These are phyloP conservation scores for Aradophagus sp. DNA, from an alignment of 1,140 invertebrate genomes.

Conservation along the genomic window DNA sequence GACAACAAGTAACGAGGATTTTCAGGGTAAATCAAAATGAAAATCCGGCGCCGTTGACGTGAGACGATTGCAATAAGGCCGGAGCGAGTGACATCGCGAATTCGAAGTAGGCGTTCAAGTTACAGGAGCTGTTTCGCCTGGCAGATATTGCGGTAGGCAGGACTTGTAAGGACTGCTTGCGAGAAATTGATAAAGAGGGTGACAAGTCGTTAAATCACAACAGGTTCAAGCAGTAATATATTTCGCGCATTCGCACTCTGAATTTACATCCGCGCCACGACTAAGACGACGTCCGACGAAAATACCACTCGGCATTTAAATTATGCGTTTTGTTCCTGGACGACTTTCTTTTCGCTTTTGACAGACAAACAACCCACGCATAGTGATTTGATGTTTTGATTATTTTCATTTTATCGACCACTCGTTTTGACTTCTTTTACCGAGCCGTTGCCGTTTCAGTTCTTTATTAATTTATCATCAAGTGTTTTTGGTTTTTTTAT, in stretches of 20 bases:
- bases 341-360: background rate
- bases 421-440: background rate
- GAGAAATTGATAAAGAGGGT: slow-evolving; percentile 72
- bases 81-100: slow-evolving; percentile 33
- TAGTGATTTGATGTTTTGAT: slow-evolving; percentile 2
- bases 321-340: slow-evolving; percentile 12
- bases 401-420: slow-evolving; percentile 7
- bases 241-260: slow-evolving; percentile 52
- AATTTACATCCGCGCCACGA: slow-evolving; percentile 27
- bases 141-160: slow-evolving; percentile 51
- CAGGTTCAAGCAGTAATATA: slow-evolving; percentile 62
- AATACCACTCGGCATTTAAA: slow-evolving; percentile 7
- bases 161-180: slow-evolving; percentile 47
- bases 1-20: too few species aligned
- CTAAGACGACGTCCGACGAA: slow-evolving; percentile 16
- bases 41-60: too few species aligned
- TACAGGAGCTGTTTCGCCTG: slow-evolving; percentile 49
- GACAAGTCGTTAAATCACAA: slow-evolving; percentile 73
- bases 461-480: too few species aligned
- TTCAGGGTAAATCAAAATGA: too few species aligned
- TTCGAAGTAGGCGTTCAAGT: slow-evolving; percentile 52
- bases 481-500: too few species aligned
- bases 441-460: too few species aligned
- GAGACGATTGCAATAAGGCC: too few species aligned
- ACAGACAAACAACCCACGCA: slow-evolving; percentile 6